These are phyloP conservation scores for Anastrepha ludens DNA, from an alignment of 1,140 invertebrate species.

Conservation along the genomic window DNA sequence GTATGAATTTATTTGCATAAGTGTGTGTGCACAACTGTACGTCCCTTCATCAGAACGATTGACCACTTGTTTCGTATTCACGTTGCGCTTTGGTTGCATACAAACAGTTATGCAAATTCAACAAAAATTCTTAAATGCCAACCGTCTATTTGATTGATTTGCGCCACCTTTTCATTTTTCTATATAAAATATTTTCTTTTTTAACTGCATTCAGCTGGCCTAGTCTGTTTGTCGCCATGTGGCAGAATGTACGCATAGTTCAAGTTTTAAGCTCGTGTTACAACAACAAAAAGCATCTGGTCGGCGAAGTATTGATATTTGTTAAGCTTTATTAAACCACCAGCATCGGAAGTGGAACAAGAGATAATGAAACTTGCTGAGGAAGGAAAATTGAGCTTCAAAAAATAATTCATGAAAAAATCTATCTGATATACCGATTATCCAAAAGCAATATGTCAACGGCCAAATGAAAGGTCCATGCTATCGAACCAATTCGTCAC, in stretches of 20 bases:
- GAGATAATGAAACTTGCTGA: no score
- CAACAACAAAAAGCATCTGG: no score
- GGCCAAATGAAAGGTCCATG: no score
- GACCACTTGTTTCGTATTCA: slow-evolving; percentile 21
- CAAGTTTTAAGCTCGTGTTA: no score
- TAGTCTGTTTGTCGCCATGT: not conserved
- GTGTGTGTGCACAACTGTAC: slow-evolving; percentile 19
- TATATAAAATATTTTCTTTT: not conserved
- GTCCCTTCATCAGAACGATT: not conserved
- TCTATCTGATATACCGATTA: no score
- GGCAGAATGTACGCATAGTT: not conserved
- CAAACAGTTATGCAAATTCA: slow-evolving; percentile 41
- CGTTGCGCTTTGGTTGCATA: not conserved
- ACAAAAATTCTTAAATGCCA: slow-evolving; percentile 20
- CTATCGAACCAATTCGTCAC: no score
- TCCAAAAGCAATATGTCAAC: no score
- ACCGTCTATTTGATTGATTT: not conserved
- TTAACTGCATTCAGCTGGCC: not conserved
- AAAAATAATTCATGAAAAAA: no score
- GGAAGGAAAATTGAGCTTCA: no score
- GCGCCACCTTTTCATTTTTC: not conserved
- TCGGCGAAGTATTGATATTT: no score
- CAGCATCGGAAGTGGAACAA: no score
- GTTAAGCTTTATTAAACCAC: no score
- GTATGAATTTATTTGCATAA: not conserved